Evolutionary conservation across 2,113 vertebrate genomes (phyloP).

Genomic region (Megaptera novaeangliae): DNA sequence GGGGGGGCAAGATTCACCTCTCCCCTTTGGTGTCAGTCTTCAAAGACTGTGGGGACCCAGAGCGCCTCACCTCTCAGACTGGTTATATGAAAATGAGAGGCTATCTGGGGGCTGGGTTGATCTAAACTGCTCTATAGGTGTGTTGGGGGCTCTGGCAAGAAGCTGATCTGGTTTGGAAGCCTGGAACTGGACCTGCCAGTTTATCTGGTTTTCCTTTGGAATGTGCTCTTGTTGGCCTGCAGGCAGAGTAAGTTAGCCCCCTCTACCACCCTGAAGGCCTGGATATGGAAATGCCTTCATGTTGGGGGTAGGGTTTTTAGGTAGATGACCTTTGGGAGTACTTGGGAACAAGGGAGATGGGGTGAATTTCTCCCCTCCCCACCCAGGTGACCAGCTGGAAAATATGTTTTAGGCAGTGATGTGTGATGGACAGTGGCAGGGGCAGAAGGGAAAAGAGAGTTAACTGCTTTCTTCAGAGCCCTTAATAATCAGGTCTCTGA

Average conservation of each 20-base stretch:
- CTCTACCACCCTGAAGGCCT: not conserved
- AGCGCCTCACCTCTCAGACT: not conserved
- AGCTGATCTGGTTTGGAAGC: not conserved
- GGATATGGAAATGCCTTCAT: not conserved
- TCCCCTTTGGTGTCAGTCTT: not conserved
- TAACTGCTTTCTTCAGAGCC: not conserved
- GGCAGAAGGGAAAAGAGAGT: not conserved
- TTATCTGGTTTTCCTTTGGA: conserved; percentile 51
- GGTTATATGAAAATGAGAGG: not conserved
- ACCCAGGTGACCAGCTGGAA: not conserved
- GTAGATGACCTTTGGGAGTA: conserved; percentile 17
- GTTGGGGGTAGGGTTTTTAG: not conserved
- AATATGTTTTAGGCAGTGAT: not conserved
- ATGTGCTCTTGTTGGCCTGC: conserved; percentile 29
- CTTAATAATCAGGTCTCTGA: not conserved
- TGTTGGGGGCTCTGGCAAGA: not conserved
- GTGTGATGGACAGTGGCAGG: not conserved
- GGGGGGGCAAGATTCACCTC: not conserved
- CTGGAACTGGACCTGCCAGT: conserved; percentile 28
- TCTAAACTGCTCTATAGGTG: too few species aligned
- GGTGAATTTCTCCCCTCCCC: not conserved
- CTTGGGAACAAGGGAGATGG: not conserved
- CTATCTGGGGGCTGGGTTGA: not conserved
- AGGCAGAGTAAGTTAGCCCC: conserved; percentile 7
- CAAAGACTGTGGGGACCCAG: not conserved